A percentile compares a stretch with the other conserved stretches of the same genome.
phyloP scores from a whole-genome alignment of 2,113 vertebrate genomes.

The Myotis brandtii region DNA sequence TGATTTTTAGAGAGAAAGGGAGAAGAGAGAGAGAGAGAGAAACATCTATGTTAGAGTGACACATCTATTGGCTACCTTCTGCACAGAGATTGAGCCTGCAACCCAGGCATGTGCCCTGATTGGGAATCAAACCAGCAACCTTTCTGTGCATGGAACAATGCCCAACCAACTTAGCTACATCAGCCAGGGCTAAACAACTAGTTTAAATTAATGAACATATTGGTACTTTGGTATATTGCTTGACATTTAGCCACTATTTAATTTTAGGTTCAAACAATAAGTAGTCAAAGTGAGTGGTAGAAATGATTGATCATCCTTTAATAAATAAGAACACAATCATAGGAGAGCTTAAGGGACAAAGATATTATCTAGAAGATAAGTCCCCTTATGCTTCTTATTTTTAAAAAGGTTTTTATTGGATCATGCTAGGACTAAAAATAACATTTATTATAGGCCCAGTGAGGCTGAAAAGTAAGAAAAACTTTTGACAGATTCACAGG shows the following conservation, averaged over 20 bases:
- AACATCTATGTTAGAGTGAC: too few species aligned
- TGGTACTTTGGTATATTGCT: slow-evolving; percentile 12
- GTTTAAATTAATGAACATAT: slow-evolving; percentile 48
- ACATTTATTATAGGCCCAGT: not conserved
- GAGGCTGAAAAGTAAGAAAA: not conserved
- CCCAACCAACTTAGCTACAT: too few species aligned
- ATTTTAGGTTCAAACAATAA: slow-evolving; percentile 40
- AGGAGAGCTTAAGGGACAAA: not conserved
- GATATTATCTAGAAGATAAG: not conserved
- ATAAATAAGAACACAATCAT: not conserved
- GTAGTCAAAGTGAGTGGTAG: slow-evolving; percentile 3
- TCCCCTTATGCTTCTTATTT: slow-evolving; percentile 19
- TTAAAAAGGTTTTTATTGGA: not conserved
- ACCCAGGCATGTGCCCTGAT: too few species aligned
- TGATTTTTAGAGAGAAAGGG: too few species aligned
- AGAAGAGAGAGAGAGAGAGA: too few species aligned
- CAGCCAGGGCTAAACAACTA: not conserved
- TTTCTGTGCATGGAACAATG: too few species aligned
- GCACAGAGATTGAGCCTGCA: too few species aligned
- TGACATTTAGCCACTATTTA: slow-evolving; percentile 8
- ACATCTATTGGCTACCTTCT: too few species aligned
- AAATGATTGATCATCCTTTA: not conserved
- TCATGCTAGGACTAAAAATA: not conserved
- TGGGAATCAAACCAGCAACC: too few species aligned
- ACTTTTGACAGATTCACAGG: not conserved